A percentile compares a stretch with the other conserved stretches of the same genome.
phyloP scores from a whole-genome alignment of 35 echinoderm and acorn worm genomes.

The Ophioderma brevispina region DNA sequence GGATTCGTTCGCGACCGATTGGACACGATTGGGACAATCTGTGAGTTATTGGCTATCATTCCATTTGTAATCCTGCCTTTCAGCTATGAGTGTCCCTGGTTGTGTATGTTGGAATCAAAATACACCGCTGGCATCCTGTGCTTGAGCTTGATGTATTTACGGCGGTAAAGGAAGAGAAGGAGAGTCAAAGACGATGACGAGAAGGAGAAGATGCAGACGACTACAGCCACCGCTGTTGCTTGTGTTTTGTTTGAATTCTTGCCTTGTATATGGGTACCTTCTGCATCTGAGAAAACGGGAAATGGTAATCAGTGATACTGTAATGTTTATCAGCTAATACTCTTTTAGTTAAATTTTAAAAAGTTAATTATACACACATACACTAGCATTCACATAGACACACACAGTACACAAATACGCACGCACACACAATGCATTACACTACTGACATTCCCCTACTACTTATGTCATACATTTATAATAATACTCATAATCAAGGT shows the following conservation, averaged over 20 bases:
- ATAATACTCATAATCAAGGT: too few species aligned
- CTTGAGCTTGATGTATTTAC: conserved; percentile 94
- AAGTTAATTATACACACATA: too few species aligned
- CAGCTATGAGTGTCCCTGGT: background rate
- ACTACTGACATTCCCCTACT: too few species aligned
- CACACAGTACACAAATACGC: too few species aligned
- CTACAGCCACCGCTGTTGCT: conserved; percentile 50
- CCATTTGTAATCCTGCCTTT: conserved; percentile 20
- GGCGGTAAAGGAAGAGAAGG: conserved; percentile 80
- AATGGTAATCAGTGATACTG: too few species aligned
- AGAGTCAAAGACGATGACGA: conserved; percentile 68
- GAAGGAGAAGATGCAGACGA: conserved; percentile 70
- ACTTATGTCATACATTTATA: too few species aligned
- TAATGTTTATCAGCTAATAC: too few species aligned
- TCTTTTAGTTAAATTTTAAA: too few species aligned
- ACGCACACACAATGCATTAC: too few species aligned
- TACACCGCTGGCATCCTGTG: conserved; percentile 62
- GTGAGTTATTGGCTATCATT: conserved; percentile 17
- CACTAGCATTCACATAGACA: too few species aligned
- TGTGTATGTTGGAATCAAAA: conserved; percentile 48
- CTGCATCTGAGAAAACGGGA: conserved; percentile 8
- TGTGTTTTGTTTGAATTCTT: conserved; percentile 4
- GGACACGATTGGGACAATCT: conserved; percentile 23
- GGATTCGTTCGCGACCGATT: conserved; percentile 74
- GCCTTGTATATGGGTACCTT: background rate